Evolutionary conservation across 1,140 invertebrate genomes (phyloP), one percentile per base, ranked within the genome.

Genomic region (Oncopeltus fasciatus): DNA sequence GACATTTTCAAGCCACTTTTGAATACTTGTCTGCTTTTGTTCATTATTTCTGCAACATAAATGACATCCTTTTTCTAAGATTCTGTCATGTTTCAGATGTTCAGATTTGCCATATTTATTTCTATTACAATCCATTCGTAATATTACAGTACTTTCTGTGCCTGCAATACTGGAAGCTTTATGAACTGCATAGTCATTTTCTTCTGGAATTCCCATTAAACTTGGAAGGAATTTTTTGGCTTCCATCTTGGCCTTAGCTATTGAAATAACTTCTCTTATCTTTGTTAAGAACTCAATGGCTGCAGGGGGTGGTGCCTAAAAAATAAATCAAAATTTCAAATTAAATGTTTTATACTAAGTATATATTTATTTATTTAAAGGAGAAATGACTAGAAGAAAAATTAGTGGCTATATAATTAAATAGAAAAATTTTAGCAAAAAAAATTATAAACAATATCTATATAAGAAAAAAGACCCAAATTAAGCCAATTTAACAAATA

Each of bases 211-310:
- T 61, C 83, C 81, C 60, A 82, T 78, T 1, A 93, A 74, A 59
- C 82, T 84, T 14, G 90, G 90, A 59, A 84, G 78, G 70, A 88
- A 93, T 49, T 82, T 78, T 74, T 90, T 91, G 0, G 81, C 76
- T 31, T 80, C 79, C 82, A 93, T 90, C 74, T 91, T 90, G 66
- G 87, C 84, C 70, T 90, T 91, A 2, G 89, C 88, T 43, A 90
- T 85, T 18, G 86, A 77, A 64, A 93, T 92, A 8, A 92, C 88
- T 78, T 92, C 88, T 61, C 89, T 80, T 60, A 93, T 91, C 76
- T 90, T 90, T 0, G 82, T 77, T 18, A 92, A 74, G 72, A 93
- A 92, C 75, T 93, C 89, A 61, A 91, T 73, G 21, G 88, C 88
- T 26, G 87, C 88, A 64, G 87, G 86, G 16, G 90, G 89, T 29